A percentile compares a stretch with the other conserved stretches of the same genome.
Evolutionary conservation across 2,888 invertebrate genomes (phyloP).

Genomic region (Coelopa pilipes): DNA sequence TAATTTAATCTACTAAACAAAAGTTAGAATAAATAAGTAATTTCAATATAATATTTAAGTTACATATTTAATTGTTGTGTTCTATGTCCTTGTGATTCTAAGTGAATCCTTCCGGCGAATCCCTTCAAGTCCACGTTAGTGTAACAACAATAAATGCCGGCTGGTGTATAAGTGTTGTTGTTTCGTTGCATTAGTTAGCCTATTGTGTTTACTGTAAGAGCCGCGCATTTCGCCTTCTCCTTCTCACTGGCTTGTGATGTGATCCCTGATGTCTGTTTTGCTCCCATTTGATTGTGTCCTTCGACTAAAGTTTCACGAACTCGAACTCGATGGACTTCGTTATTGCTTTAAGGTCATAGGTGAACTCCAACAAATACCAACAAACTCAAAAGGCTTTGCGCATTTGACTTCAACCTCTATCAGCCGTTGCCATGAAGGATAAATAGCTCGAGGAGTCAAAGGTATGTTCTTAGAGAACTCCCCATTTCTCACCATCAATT

Average conservation of each 20-base stretch:
- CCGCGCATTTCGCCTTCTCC: conserved; percentile 6
- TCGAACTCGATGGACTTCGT: no score
- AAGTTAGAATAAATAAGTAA: not conserved
- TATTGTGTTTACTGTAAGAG: conserved; percentile 1
- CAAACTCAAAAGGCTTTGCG: not conserved
- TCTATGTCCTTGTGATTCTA: not conserved
- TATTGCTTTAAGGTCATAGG: no score
- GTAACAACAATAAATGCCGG: not conserved
- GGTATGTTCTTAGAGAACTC: not conserved
- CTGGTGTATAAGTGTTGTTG: not conserved
- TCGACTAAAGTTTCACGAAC: no score
- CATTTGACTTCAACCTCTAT: not conserved
- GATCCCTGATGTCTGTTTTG: not conserved
- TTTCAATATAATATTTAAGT: not conserved
- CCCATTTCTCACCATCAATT: no score
- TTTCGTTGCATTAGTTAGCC: not conserved
- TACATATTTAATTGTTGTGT: not conserved
- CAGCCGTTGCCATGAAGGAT: not conserved
- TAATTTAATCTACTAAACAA: not conserved
- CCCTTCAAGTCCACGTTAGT: no score
- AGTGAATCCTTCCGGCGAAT: not conserved
- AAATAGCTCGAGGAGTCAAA: not conserved
- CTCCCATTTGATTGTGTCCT: not conserved
- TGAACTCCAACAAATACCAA: not conserved
- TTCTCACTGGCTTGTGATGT: not conserved